These are phyloP conservation scores for Ceratitis capitata DNA, from an alignment of 1,140 invertebrate genomes.

Conservation along the genomic window DNA sequence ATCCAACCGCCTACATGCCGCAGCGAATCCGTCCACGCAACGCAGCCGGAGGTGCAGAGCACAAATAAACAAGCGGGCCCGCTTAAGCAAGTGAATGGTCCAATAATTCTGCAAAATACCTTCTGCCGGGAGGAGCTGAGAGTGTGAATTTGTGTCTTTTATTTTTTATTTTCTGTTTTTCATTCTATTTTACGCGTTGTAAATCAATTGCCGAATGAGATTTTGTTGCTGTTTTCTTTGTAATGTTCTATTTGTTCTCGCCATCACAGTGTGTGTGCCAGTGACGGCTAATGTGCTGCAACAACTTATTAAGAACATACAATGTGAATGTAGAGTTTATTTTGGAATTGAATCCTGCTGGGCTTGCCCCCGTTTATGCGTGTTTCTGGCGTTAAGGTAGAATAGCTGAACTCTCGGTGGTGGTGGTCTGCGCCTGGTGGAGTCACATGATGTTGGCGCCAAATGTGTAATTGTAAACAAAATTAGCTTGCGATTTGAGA, in stretches of 20 bases:
- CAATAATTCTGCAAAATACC: not conserved
- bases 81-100: not conserved
- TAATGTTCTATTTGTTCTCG: not conserved
- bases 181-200: slow-evolving; percentile 5
- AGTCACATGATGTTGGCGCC: not conserved
- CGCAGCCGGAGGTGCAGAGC: not conserved
- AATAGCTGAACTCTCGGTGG: not conserved
- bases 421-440: not conserved
- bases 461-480: not conserved
- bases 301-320: not conserved
- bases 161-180: not conserved
- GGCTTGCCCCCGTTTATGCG: not conserved
- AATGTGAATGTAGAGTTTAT: not conserved
- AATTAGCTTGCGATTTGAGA: not conserved
- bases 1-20: not conserved
- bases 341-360: slow-evolving; percentile 9
- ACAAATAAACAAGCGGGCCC: not conserved
- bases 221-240: not conserved
- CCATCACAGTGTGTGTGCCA: not conserved
- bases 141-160: not conserved
- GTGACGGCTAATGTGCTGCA: not conserved
- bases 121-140: not conserved
- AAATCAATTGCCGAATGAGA: not conserved
- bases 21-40: no score
- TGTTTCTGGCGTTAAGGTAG: not conserved